Base-by-base conservation (phyloP, 2,888 invertebrate species). In the Tenodera sinensis region DNA sequence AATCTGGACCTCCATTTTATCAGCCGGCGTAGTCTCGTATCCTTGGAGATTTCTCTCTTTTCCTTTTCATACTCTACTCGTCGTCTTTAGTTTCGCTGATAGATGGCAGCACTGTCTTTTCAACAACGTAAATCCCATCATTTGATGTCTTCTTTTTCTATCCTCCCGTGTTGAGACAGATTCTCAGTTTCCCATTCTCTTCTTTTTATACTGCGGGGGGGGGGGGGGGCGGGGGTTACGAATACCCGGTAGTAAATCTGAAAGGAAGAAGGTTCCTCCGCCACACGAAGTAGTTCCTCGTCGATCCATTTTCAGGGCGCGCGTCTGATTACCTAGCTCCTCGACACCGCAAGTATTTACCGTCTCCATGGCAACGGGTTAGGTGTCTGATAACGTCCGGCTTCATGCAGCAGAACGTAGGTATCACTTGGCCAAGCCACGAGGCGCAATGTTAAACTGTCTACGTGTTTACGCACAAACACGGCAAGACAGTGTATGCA, bases 1-100 rank as follows among this genome's bases (percentile, higher is more conserved):
- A 90, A 90, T 90, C 90, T 90, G 89, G 90, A 89, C 90, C 87
- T 88, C 88, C 90, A 89, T 89, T 88, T 87, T 89, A 89, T 88
- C 90, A 89, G 89, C 85, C 54, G 54, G 25, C 71, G 47, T 34
- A 42, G 42, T 42, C 89, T 54, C 84, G 20, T 82, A 34, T 42
- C 28, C 34, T 42, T 20, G 20, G 86, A n/a, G 86, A 71, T 25
- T 81, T 82, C 84, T 88, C 84, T 84, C 88, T 81, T 71, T 88
- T 88, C 88, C 88, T 81, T 71, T 81, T 82, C 86, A 25, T 87
- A 28, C 87, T 87, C 3, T 28, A 83, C 28, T 84, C 47, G 15
- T 84, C 54, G 27, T 83, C 88, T 86, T 86, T 30, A 28, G 83
- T 83, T 54, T 83, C 47, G 28, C 83, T 54, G 54, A 88, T 30